Evolutionary conservation across 2,888 invertebrate genomes (phyloP), one percentile per base, ranked within the genome.

Genomic region (Sialis lutaria): DNA sequence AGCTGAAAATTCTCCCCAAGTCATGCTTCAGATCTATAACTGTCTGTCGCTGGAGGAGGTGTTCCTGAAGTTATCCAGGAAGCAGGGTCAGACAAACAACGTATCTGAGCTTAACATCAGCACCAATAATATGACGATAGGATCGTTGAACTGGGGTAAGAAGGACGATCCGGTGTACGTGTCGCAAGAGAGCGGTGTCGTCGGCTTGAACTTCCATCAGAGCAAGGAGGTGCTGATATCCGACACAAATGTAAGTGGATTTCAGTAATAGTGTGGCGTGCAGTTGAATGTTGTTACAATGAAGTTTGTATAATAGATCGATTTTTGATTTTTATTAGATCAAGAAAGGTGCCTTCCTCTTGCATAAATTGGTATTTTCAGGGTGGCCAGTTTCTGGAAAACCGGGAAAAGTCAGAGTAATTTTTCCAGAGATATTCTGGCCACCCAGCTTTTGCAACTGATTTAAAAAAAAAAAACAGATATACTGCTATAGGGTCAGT

Each of bases 41-140:
- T 88, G 88, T 61, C 74, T 79, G 51, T 82, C 84, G 9, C 69
- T 95, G 6, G 95, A 95, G 64, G 91, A 91, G 56, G 92, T 93
- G 2, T 95, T 95, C 68, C 73, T 95, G 48, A 89, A 90, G 65
- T 69, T 95, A 12, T 87, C 87, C 32, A 73, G 88, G 57, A 81
- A 82, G 58, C 86, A 89, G 64, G 80, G 77, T 53, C 77, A 78
- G 67, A 68, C 74, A 37, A 72, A 74, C 67, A 64, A 42, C 46
- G 33, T 42, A 12, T 47, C 51, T 9, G 79, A 80, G 54, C 64
- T 77, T 49, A 80, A 80, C 59, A 77, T 79, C 57, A 73, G 76
- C 55, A 73, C 76, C 55, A 79, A 83, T 53, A 86, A 87, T 58
- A 85, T 87, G 56, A 84, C 79, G 56, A 71, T 87, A 59, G 85